A percentile compares a stretch with the other conserved stretches of the same genome.
Evolutionary conservation across 2,888 invertebrate species (phyloP).

Genomic region (Limnephilus rhombicus): DNA sequence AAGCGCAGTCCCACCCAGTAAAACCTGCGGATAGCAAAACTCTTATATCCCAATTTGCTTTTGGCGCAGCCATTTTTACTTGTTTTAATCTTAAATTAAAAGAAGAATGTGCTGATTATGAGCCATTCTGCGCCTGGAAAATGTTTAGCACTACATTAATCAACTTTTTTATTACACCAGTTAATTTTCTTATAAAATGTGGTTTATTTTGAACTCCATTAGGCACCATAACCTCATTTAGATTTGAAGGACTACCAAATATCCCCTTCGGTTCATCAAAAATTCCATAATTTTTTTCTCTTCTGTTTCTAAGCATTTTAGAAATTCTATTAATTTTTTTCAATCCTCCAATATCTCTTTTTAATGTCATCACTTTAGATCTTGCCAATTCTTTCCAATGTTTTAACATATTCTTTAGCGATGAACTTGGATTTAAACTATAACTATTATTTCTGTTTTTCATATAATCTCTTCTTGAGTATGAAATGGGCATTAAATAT

Average conservation of each 20-base stretch:
- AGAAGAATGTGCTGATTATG: background rate
- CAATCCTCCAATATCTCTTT: background rate
- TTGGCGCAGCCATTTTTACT: too few species aligned
- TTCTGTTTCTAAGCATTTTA: background rate
- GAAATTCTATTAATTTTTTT: background rate
- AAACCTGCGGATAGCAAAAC: too few species aligned
- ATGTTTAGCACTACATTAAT: background rate
- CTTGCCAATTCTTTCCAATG: background rate
- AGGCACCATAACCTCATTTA: background rate
- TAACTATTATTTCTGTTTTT: background rate
- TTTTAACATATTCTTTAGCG: background rate
- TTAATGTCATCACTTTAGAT: background rate
- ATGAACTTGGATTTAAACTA: background rate
- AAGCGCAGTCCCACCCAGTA: too few species aligned
- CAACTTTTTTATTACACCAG: background rate
- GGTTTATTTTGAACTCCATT: background rate
- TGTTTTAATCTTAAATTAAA: background rate
- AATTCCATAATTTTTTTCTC: background rate
- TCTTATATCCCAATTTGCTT: too few species aligned
- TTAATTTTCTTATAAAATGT: background rate
- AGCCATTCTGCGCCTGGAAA: background rate
- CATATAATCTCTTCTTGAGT: background rate
- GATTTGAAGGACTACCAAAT: background rate
- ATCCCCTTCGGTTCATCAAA: background rate
- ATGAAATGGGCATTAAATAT: background rate